These are phyloP conservation scores for Trichonephila inaurata DNA, from an alignment of 1,140 invertebrate species.

Conservation along the genomic window DNA sequence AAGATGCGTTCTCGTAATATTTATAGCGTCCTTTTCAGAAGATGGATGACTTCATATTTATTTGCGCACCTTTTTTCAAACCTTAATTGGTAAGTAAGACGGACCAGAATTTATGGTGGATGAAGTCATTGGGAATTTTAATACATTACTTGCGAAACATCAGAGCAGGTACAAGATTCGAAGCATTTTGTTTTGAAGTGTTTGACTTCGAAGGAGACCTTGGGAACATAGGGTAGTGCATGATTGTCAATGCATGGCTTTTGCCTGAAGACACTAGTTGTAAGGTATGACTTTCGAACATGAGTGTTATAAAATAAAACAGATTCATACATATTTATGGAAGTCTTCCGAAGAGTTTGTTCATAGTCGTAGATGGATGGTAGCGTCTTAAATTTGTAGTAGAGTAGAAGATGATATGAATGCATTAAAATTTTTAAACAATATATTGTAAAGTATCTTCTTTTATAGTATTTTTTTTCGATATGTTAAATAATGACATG, in stretches of 20 bases:
- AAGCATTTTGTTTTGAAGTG: neutral
- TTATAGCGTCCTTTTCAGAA: constrained; percentile 35
- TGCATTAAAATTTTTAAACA: too few species aligned
- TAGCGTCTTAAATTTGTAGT: too few species aligned
- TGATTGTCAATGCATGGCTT: neutral
- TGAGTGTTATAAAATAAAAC: too few species aligned
- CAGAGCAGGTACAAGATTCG: neutral
- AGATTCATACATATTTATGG: too few species aligned
- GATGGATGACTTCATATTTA: constrained; percentile 31
- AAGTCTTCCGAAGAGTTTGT: too few species aligned
- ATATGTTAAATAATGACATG: too few species aligned
- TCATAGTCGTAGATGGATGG: too few species aligned
- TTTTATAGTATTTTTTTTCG: too few species aligned
- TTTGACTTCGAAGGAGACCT: too few species aligned
- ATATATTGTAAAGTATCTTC: too few species aligned
- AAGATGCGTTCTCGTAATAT: constrained; percentile 9
- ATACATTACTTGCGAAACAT: neutral
- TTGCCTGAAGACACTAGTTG: neutral
- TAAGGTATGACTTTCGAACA: neutral
- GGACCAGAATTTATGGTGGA: constrained; percentile 8
- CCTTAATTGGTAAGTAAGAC: constrained; percentile 4
- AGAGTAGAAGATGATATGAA: too few species aligned
- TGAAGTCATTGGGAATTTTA: constrained; percentile 48
- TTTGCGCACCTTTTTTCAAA: constrained; percentile 32
- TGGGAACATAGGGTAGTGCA: too few species aligned